phyloP scores from a whole-genome alignment of 2,888 invertebrate species.

The Bhutanitis thaidina region DNA sequence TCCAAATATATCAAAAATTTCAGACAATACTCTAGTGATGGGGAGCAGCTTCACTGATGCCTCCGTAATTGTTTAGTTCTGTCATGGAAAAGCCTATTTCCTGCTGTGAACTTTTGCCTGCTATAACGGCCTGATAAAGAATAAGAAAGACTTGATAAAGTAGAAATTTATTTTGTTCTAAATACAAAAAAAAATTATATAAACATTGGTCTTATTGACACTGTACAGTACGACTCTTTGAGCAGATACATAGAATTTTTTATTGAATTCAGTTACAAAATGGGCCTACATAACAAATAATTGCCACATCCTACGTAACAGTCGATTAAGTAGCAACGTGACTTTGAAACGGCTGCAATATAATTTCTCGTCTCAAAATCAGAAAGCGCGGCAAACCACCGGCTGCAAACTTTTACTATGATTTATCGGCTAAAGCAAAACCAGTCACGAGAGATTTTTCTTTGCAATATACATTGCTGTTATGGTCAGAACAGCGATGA shows the following conservation, averaged over 20 bases:
- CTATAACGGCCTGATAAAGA: too few species aligned
- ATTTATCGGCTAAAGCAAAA: constrained; percentile 23
- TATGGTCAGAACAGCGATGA: constrained; percentile 18
- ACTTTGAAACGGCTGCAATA: constrained; percentile 56
- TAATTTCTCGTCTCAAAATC: constrained; percentile 70
- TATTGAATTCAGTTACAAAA: constrained; percentile 12
- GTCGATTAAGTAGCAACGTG: constrained; percentile 61
- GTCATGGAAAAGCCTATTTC: too few species aligned
- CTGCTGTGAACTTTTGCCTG: too few species aligned
- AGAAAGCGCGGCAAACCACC: constrained; percentile 69
- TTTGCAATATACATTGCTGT: constrained; percentile 34
- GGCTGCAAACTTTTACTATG: constrained; percentile 25
- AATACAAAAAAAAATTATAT: too few species aligned
- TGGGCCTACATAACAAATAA: constrained; percentile 53
- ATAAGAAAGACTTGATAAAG: too few species aligned
- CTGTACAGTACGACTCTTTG: too few species aligned
- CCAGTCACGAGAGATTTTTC: constrained; percentile 21
- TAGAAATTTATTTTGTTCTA: too few species aligned
- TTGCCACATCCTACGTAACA: constrained; percentile 62
- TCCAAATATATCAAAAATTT: too few species aligned
- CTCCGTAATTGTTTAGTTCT: too few species aligned
- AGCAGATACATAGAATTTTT: neutral
- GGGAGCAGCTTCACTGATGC: too few species aligned
- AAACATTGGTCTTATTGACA: too few species aligned
- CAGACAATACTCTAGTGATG: too few species aligned